Evolutionary conservation across 2,797 vertebrate species (phyloP), one percentile per base, ranked within the genome.

Genomic region (Aeoliscus strigatus): DNA sequence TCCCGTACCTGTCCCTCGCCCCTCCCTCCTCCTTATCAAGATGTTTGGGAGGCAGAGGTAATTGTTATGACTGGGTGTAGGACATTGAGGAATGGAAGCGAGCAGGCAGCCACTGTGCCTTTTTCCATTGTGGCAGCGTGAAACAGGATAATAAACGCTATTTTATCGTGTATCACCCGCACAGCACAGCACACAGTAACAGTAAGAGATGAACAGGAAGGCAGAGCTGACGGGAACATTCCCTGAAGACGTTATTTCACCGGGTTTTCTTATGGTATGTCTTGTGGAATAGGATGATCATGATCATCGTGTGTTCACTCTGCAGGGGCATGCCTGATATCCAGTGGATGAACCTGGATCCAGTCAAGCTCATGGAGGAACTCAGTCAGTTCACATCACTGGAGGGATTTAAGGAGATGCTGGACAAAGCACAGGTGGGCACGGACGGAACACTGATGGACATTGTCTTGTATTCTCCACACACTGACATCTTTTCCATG

Each of bases 341-440:
- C 80, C 94, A 97, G 62, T 99, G 96, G 96, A 95, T 94, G 83
- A 99, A 99, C 74, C 84, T 98, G 47, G 94, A 99, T 63, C 96
- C 96, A 11, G 78, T 96, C 67, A 93, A 94, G 75, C 83, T 99
- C 55, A 92, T 98, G 87, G 90, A 95, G 71, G 92, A 97, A 63
- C 81, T 99, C 45, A 94, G 94, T 72, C 93, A 95, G 81, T 96
- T 95, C 73, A 91, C 93, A 0, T 93, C 92, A 2, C 77, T 99
- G 14, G 94, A 97, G 75, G 93, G 93, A 56, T 97, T 99, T 83
- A 90, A 87, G 62, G 94, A 98, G 81, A 93, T 99, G 87, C 75
- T 99, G 67, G 92, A 97, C 65, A 98, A 98, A 83, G 95, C 96
- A 21, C 92, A 98, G 79, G 96, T 90, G 51, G 60, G 86, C 81